Evolutionary conservation across 2,888 invertebrate genomes (phyloP).

Genomic region (Ceramica pisi): DNA sequence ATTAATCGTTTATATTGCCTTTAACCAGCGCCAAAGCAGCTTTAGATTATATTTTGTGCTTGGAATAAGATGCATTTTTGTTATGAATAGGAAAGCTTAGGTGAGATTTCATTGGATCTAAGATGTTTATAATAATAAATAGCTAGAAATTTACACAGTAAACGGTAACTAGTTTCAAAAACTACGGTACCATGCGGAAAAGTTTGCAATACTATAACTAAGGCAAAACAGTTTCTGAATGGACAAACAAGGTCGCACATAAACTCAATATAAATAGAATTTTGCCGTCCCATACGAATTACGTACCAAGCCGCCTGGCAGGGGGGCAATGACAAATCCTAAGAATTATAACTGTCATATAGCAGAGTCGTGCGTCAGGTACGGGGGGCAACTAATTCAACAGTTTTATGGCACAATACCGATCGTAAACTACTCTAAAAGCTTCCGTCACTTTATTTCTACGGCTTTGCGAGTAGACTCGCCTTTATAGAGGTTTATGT

Average conservation of each 20-base stretch:
- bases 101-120: neutral
- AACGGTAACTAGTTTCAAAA: neutral
- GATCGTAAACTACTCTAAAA: constrained; percentile 65
- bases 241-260: constrained; percentile 14
- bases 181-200: neutral
- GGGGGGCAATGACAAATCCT: constrained; percentile 47
- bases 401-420: constrained; percentile 61
- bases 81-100: neutral
- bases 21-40: constrained; percentile 21
- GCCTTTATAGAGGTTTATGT: constrained; percentile 24
- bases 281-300: constrained; percentile 32
- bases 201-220: constrained; percentile 10
- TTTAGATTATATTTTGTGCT: neutral
- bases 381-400: constrained; percentile 58
- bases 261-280: constrained; percentile 40
- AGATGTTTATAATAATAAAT: neutral
- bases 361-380: constrained; percentile 26
- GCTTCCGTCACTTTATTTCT: constrained; percentile 63
- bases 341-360: constrained; percentile 62
- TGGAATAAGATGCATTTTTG: neutral
- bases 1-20: constrained; percentile 54
- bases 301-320: constrained; percentile 34
- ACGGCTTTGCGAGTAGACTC: constrained; percentile 44
- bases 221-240: constrained; percentile 18
- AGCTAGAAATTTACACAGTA: neutral